phyloP scores from a whole-genome alignment of 2,113 vertebrate genomes.

The Desmodus rotundus region DNA sequence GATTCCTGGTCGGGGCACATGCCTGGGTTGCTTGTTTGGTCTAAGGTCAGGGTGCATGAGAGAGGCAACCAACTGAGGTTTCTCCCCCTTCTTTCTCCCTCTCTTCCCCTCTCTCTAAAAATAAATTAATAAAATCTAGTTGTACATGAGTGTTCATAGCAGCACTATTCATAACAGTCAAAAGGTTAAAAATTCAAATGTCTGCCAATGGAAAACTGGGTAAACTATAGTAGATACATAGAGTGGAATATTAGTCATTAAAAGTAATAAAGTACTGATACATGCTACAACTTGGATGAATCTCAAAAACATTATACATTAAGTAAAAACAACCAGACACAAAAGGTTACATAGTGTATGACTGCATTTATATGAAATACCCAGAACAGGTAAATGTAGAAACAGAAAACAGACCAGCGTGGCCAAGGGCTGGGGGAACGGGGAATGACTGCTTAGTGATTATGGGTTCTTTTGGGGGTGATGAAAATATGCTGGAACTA shows the following conservation, averaged over 20 bases:
- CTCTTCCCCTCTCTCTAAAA: no score
- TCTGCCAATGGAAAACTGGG: neutral
- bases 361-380: neutral
- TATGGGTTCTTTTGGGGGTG: neutral
- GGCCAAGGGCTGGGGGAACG: neutral
- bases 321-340: neutral
- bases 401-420: neutral
- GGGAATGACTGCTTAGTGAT: neutral
- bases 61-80: no score
- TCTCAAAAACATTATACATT: neutral
- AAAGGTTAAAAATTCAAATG: neutral
- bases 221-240: neutral
- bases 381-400: neutral
- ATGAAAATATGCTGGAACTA: neutral
- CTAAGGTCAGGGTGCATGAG: no score
- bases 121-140: no score
- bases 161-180: neutral
- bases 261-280: neutral
- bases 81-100: no score
- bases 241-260: neutral
- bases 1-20: no score
- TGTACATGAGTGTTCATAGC: neutral
- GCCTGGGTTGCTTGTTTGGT: no score
- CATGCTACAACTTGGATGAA: neutral
- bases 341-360: neutral